Conservation (phyloP, 2,113 vertebrate genomes). For the Oncorhynchus tshawytscha region DNA sequence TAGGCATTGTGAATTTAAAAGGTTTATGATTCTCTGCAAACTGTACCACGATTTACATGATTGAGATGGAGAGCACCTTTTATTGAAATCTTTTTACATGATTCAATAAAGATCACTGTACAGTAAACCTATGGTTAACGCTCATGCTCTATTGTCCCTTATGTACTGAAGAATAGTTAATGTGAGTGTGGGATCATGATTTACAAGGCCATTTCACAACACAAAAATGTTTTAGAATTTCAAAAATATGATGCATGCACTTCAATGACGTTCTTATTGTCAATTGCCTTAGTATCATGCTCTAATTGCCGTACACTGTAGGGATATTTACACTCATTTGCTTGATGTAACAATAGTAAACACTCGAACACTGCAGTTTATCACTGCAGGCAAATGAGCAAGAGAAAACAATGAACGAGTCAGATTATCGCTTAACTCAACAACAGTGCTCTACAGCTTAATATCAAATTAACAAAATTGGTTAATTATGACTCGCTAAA, state of each 20-base stretch:
- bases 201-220: no score
- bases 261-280: no score
- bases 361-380: conserved; percentile 70
- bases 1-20: not conserved
- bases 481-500: conserved; percentile 79
- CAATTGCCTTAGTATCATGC: conserved; percentile 28
- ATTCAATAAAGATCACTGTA: no score
- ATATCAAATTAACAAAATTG: conserved; percentile 82
- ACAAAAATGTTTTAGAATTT: no score
- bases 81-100: conserved; percentile 2
- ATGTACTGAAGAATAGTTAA: no score
- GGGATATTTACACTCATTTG: conserved; percentile 54
- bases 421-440: conserved; percentile 79
- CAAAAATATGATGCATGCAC: no score
- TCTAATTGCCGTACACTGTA: conserved; percentile 42
- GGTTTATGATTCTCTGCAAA: not conserved
- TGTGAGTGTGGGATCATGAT: no score
- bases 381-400: conserved; percentile 69
- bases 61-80: not conserved
- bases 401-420: conserved; percentile 70
- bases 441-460: conserved; percentile 75
- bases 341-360: conserved; percentile 65
- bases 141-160: no score
- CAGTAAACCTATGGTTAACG: no score
- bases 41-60: no score